Evolutionary conservation across 2,888 invertebrate species (phyloP), one percentile per base, ranked within the genome.

Genomic region (Athetis lepigone): DNA sequence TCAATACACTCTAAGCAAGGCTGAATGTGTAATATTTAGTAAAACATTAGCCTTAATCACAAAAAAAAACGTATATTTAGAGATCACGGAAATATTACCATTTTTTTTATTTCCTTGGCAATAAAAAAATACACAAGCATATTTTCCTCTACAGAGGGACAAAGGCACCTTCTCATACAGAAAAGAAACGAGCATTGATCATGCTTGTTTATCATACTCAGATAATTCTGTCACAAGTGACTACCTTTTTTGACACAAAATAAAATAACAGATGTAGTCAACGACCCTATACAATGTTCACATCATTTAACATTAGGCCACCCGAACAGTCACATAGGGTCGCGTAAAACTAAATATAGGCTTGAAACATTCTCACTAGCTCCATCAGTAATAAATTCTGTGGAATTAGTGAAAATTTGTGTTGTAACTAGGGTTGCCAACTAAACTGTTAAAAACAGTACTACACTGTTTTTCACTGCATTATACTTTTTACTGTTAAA

Each of bases 221-320:
- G 6, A 4, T 6, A 25, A 25, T 29, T 33, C 13, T 33, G 13
- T 33, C 33, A 33, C 33, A 33, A 13, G 13, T 11, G 16, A 21
- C 18, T n/a, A 47, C 19, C 3, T 18, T 4, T 6, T 13, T 33
- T 11, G 7, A 25, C 1, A n/a, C n/a, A 43, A 42, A 47, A 25
- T 6, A 18, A 40, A 46, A 18, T 2, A 23, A 42, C n/a, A 16
- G 40, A 52, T 60, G 61, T 69, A 70, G 68, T 70, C 68, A 68
- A 70, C 25, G 23, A 70, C 43, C 39, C 49, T 36, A 29, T 50
- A 61, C 39, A 18, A 50, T 29, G 52, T 50, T 19, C 68, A 70
- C 70, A 50, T n/a, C 49, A 16, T 40, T 2, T 11, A 50, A 40
- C 43, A 39, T 4, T 16, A 27, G n/a, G 25, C 2, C 45, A 45